These are phyloP conservation scores for Ovis canadensis DNA, from an alignment of 2,113 vertebrate genomes.

Conservation along the genomic window DNA sequence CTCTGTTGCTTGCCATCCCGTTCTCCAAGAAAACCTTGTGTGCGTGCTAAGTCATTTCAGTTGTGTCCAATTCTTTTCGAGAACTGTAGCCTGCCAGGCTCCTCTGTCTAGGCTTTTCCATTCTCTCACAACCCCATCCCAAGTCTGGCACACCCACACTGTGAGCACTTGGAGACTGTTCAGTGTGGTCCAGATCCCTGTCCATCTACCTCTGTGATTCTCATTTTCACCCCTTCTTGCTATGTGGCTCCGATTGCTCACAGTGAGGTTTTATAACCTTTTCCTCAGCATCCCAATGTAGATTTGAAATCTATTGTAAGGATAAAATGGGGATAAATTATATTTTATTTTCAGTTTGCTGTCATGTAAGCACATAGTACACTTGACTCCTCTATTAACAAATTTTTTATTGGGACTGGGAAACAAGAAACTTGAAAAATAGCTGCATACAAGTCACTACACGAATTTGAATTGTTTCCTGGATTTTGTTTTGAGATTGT, in stretches of 20 bases:
- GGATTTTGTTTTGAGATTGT: neutral
- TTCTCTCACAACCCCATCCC: neutral
- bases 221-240: neutral
- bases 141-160: neutral
- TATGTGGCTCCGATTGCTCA: neutral
- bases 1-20: neutral
- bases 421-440: neutral
- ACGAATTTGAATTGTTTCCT: neutral
- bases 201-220: neutral
- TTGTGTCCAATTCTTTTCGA: neutral
- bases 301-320: neutral
- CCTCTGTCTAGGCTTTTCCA: neutral
- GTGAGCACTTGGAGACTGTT: neutral
- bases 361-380: neutral
- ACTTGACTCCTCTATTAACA: neutral
- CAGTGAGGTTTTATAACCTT: neutral
- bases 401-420: neutral
- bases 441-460: neutral
- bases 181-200: neutral
- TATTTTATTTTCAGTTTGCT: constrained; percentile 27
- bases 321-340: neutral
- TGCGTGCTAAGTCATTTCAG: neutral
- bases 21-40: neutral
- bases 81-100: neutral
- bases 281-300: neutral